Evolutionary conservation across 2,113 vertebrate genomes (phyloP), one percentile per base, ranked within the genome.

Genomic region (Trinectes maculatus): DNA sequence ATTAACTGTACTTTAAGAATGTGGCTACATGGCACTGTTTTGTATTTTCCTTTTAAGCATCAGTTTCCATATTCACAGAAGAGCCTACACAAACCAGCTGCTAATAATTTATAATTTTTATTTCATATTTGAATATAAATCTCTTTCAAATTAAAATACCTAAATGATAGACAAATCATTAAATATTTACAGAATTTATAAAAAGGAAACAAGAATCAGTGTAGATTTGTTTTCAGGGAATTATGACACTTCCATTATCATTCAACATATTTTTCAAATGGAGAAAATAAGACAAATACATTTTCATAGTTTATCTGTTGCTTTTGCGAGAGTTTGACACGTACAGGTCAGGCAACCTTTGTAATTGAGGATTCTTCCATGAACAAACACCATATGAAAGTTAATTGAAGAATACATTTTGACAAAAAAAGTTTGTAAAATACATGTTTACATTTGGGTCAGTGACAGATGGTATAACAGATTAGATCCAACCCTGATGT

Each of bases 71-170:
- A 18, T 13, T 60, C 12, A 33, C 63, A 80, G 22, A 66, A 55
- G 3, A 63, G 11, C 11, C 42, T 24, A 55, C 2, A 31, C 36
- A 52, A 86, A 68, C 63, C 40, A 60, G 51, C 28, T 82, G 71
- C 70, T 85, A 86, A 92, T 90, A 91, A 88, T 79, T 91, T 85
- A 80, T 79, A 49, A 46, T 87, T 90, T 88, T 91, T 90, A 90
- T 89, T 89, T 89, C 76, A 79, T 90, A 86, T 88, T 92, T 89
- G 69, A 90, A 92, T 92, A 91, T 91, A 93, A 92, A 92, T 90
- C 84, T 93, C 87, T 92, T 77, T 87, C 83, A 89, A 89, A 91
- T 84, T 53, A 88, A 90, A 89, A 87, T 80, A 88, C 67, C 79
- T 84, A 91, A 91, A 85, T 86, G 53, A 91, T 83, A 90, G 77